phyloP scores from a whole-genome alignment of 1,140 invertebrate genomes.

The Harlomillsia oculata region DNA sequence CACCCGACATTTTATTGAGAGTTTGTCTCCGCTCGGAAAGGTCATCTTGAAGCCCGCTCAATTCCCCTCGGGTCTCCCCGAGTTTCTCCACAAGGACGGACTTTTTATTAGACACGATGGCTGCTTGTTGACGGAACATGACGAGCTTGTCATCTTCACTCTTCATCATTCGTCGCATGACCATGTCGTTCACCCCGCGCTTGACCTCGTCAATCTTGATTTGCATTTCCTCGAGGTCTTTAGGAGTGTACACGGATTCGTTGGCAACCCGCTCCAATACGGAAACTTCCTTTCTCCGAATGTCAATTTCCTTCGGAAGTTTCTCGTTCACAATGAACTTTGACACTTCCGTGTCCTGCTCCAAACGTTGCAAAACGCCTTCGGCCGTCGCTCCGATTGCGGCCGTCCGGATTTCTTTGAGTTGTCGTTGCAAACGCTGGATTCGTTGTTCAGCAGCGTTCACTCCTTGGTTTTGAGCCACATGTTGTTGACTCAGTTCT shows the following conservation, averaged over 20 bases:
- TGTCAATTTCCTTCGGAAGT: slow-evolving; percentile 58
- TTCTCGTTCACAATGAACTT: slow-evolving; percentile 65
- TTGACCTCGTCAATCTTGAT: slow-evolving; percentile 51
- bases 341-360: slow-evolving; percentile 56
- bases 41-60: slow-evolving; percentile 51
- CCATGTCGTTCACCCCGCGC: slow-evolving; percentile 50
- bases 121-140: slow-evolving; percentile 72
- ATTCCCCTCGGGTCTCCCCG: slow-evolving; percentile 51
- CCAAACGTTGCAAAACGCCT: slow-evolving; percentile 39
- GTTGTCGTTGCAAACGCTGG: slow-evolving; percentile 46
- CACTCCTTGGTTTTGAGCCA: slow-evolving; percentile 47
- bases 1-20: slow-evolving; percentile 46
- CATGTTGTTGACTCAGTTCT: slow-evolving; percentile 54
- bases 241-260: slow-evolving; percentile 10
- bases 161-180: slow-evolving; percentile 46
- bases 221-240: slow-evolving; percentile 20
- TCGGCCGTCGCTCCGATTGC: slow-evolving; percentile 49
- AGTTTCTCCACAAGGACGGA: slow-evolving; percentile 59
- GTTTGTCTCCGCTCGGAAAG: slow-evolving; percentile 44
- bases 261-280: slow-evolving; percentile 56
- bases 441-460: slow-evolving; percentile 48
- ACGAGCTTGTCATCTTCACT: slow-evolving; percentile 61
- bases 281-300: slow-evolving; percentile 53
- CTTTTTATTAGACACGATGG: slow-evolving; percentile 66
- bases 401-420: slow-evolving; percentile 48